Base-by-base conservation (phyloP, 2,113 vertebrate genomes). In the Condylura cristata region DNA sequence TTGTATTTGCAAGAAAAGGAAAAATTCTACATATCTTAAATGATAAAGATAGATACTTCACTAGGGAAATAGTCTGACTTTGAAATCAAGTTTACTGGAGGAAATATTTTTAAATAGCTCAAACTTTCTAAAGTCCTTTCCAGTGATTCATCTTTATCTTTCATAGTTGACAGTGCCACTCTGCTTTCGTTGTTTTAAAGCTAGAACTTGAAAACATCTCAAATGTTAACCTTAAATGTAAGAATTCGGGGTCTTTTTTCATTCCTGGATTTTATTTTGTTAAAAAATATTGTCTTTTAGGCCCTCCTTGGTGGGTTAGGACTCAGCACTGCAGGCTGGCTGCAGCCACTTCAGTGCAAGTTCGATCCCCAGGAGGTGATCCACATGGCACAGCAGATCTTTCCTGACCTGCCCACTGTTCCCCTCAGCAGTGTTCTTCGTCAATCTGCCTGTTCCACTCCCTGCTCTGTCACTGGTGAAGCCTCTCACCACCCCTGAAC, bases 121-220 rank as follows among this genome's bases (percentile, higher is more conserved):
- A 41, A 86, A 90, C 30, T 83, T 94, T 86, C 81, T 92, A 91
- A 17, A 88, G 89, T 85, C 17, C 6, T 96, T 97, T 92, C 70
- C 61, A 92, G 90, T 74, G 1, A 92, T 87, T 97, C 95, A 92
- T 96, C 51, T 97, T 85, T 86, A 63, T 90, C 74, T 79, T 96
- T 89, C 48, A 58, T 82, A 93, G 78, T 93, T 86, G 74, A 74
- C 39, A 76, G 80, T 68, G 89, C 61, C 48, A 41, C 37, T 84
- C 89, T 94, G 34, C 37, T 96, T 97, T 72, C 68, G 97, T 93
- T 86, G 87, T 7, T 93, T 97, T 93, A 85, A 95, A 94, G 95
- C 76, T 94, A 95, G 70, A 95, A 97, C 74, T 87, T 93, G 53
- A 82, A 94, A 84, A 87, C 74, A 96, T 94, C 93, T 96, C 95